A percentile compares a stretch with the other conserved stretches of the same genome.
phyloP scores from a whole-genome alignment of 1,140 invertebrate genomes.

The Cryptotermes secundus region DNA sequence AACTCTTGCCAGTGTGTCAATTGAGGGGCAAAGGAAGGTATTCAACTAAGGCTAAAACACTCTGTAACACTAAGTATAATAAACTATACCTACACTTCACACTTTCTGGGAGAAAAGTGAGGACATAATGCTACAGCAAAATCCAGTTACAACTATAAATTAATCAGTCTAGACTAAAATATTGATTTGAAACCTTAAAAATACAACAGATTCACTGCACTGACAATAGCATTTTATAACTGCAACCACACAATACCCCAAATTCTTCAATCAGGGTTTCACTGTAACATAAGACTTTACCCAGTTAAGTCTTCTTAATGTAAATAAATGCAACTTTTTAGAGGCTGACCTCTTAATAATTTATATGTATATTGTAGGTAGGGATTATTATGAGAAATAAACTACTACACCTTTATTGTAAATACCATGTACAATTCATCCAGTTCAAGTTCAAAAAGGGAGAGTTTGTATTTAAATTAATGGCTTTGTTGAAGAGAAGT shows the following conservation, averaged over 20 bases:
- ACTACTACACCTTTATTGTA: not conserved
- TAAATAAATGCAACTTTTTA: not conserved
- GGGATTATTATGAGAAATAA: not conserved
- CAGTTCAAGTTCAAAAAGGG: not conserved
- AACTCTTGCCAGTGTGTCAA: too few species aligned
- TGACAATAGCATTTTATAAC: too few species aligned
- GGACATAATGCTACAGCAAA: not conserved
- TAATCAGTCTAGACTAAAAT: too few species aligned
- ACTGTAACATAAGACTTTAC: not conserved
- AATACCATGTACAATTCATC: constrained; percentile 3
- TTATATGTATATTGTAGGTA: constrained; percentile 20
- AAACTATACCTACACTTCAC: not conserved
- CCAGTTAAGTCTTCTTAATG: not conserved
- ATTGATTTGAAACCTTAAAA: too few species aligned
- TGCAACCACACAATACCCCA: not conserved
- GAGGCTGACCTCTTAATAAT: not conserved
- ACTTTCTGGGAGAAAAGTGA: not conserved
- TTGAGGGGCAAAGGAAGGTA: too few species aligned
- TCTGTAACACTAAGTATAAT: not conserved
- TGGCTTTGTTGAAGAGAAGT: not conserved
- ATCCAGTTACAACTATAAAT: not conserved
- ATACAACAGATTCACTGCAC: too few species aligned
- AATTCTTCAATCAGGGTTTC: not conserved
- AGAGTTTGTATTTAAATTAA: not conserved
- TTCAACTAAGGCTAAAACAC: too few species aligned